These are phyloP conservation scores for Heteromyza rotundicornis DNA, from an alignment of 2,888 invertebrate species.

Conservation along the genomic window DNA sequence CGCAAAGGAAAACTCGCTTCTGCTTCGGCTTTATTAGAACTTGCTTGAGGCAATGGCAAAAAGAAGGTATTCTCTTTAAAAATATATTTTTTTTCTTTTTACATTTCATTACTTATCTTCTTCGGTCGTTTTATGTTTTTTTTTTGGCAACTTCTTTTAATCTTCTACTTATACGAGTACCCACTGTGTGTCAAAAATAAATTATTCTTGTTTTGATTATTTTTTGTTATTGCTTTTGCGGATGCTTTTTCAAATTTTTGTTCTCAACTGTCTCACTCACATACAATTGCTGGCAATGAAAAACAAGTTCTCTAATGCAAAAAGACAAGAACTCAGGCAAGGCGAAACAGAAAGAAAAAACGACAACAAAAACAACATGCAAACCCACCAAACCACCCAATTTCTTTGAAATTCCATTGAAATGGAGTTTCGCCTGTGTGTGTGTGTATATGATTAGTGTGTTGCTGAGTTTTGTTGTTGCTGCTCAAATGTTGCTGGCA, in stretches of 20 bases:
- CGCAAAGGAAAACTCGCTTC: neutral
- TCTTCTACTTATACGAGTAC: too few species aligned
- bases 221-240: neutral
- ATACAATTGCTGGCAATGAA: neutral
- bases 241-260: neutral
- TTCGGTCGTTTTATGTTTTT: too few species aligned
- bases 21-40: too few species aligned
- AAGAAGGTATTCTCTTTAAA: too few species aligned
- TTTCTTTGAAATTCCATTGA: slow-evolving; percentile 9
- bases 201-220: neutral
- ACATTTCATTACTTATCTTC: too few species aligned
- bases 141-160: too few species aligned
- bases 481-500: too few species aligned
- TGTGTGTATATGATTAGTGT: too few species aligned
- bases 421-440: neutral
- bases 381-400: slow-evolving; percentile 9
- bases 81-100: too few species aligned
- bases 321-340: neutral
- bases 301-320: neutral
- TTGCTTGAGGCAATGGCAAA: too few species aligned
- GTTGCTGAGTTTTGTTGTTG: too few species aligned
- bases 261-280: neutral
- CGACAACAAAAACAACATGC: neutral
- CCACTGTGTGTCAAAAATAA: too few species aligned
- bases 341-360: neutral